Percentiles rank a stretch among this genome's conserved stretches.
These are phyloP conservation scores for Rachycentron canadum DNA, from an alignment of 2,797 vertebrate genomes.

Conservation along the genomic window DNA sequence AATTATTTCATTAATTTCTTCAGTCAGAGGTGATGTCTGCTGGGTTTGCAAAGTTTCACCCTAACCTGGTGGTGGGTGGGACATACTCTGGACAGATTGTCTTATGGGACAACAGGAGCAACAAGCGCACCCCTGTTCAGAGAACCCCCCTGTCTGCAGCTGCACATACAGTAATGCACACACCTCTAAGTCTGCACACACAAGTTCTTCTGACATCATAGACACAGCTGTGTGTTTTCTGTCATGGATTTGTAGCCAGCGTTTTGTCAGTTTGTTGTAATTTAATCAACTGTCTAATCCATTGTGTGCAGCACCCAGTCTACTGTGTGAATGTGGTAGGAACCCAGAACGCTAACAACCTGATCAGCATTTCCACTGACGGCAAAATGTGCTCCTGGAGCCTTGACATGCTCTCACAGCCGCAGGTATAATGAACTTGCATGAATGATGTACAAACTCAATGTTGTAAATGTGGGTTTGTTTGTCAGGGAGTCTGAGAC, in stretches of 20 bases:
- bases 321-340: slow-evolving; percentile 98
- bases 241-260: neutral
- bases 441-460: neutral
- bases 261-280: neutral
- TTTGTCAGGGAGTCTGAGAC: slow-evolving; percentile 5
- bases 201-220: neutral
- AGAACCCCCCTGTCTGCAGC: slow-evolving; percentile 96
- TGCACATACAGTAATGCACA: slow-evolving; percentile 75
- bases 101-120: slow-evolving; percentile 99
- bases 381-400: slow-evolving; percentile 99
- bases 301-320: slow-evolving; percentile 91
- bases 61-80: slow-evolving; percentile 97
- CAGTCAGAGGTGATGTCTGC: slow-evolving; percentile 99
- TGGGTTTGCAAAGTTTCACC: slow-evolving; percentile 98
- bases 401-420: slow-evolving; percentile 98
- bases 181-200: neutral
- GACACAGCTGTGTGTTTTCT: neutral
- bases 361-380: slow-evolving; percentile 99
- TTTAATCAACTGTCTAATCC: neutral
- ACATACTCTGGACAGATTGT: slow-evolving; percentile 99
- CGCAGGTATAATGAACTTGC: slow-evolving; percentile 86
- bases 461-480: neutral
- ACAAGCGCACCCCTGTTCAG: slow-evolving; percentile 98
- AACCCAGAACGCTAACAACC: slow-evolving; percentile 97
- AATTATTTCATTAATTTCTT: slow-evolving; percentile 36